phyloP scores from a whole-genome alignment of 2,888 invertebrate genomes.

The Mechanitis mazaeus region DNA sequence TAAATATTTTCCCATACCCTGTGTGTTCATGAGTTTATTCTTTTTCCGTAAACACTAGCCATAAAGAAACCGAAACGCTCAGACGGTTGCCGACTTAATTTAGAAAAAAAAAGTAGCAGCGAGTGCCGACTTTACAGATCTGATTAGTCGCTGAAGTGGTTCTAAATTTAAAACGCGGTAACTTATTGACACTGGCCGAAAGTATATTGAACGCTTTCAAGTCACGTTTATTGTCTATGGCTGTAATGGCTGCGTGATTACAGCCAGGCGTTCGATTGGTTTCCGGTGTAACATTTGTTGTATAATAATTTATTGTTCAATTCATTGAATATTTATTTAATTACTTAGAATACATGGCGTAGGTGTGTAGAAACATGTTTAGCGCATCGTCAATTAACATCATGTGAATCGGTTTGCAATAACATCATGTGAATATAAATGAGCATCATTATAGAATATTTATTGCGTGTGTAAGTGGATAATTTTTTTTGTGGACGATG shows the following conservation, averaged over 20 bases:
- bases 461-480: conserved; percentile 54
- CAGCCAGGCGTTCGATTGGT: conserved; percentile 38
- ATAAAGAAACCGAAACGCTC: conserved; percentile 58
- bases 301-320: neutral
- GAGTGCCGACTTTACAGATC: conserved; percentile 69
- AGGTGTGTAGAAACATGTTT: conserved; percentile 1
- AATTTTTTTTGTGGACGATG: conserved; percentile 48
- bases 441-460: conserved; percentile 44
- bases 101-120: conserved; percentile 42
- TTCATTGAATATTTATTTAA: neutral
- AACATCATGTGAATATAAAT: conserved; percentile 20
- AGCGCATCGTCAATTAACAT: conserved; percentile 12
- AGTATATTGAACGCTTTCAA: conserved; percentile 54
- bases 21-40: conserved; percentile 42
- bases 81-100: conserved; percentile 45
- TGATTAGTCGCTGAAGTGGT: conserved; percentile 72
- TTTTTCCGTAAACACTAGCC: conserved; percentile 41
- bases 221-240: conserved; percentile 59
- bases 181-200: conserved; percentile 58
- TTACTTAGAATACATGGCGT: neutral
- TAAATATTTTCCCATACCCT: conserved; percentile 74
- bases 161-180: conserved; percentile 69
- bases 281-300: conserved; percentile 22
- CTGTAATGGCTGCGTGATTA: conserved; percentile 56
- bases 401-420: conserved; percentile 8